Evolutionary conservation across 2,797 vertebrate species (phyloP).

Genomic region (Cichlasoma orientale): DNA sequence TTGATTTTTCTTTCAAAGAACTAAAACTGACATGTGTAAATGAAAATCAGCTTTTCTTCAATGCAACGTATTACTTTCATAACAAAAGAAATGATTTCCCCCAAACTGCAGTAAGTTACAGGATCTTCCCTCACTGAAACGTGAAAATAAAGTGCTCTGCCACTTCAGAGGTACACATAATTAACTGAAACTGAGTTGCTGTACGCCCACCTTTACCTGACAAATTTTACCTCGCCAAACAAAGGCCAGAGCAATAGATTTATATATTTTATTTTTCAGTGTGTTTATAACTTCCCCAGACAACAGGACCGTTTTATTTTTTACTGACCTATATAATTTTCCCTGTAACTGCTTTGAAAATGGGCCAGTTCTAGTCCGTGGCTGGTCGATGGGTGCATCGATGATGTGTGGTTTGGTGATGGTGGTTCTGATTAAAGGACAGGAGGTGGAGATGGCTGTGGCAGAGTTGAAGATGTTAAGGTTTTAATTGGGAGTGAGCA

Average conservation of each 20-base stretch:
- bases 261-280: neutral
- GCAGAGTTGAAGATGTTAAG: no score
- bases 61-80: neutral
- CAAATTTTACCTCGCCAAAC: neutral
- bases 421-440: neutral
- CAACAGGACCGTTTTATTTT: fast-evolving
- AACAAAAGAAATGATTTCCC: fast-evolving
- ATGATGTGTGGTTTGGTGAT: neutral
- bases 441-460: no score
- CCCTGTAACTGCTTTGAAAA: neutral
- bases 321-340: neutral
- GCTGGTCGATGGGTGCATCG: neutral
- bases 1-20: neutral
- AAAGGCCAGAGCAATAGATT: neutral
- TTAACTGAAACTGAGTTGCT: neutral
- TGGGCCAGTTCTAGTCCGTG: neutral
- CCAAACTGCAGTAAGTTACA: neutral
- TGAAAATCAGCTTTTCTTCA: neutral
- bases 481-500: no score
- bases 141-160: neutral
- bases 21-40: neutral
- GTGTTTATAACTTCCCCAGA: neutral
- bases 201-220: no score
- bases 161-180: no score
- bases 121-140: fast-evolving